Evolutionary conservation across 1,140 invertebrate genomes (phyloP).

Genomic region (Papilio xuthus): DNA sequence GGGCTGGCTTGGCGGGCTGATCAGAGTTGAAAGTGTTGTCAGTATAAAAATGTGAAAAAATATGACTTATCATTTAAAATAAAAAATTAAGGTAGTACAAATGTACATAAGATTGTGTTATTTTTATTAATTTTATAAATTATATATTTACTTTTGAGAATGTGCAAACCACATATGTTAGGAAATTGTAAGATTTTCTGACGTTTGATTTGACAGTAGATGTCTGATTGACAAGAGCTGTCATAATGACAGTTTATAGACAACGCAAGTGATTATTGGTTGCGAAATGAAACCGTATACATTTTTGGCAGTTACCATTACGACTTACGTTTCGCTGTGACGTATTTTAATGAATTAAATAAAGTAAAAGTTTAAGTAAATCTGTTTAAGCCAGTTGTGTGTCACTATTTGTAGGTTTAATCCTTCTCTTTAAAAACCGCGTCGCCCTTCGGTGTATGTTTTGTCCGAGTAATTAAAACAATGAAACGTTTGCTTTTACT

Average conservation of each 20-base stretch:
- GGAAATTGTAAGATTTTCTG: not conserved
- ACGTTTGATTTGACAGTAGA: not conserved
- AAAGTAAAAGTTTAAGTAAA: conserved; percentile 16
- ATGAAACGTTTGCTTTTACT: conserved; percentile 57
- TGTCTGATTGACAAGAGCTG: not conserved
- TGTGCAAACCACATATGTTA: not conserved
- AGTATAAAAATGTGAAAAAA: not conserved
- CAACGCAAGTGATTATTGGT: not conserved
- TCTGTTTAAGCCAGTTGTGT: not conserved
- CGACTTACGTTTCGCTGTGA: not conserved
- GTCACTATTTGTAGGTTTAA: not conserved
- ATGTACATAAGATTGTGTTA: not conserved
- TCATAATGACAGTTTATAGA: not conserved
- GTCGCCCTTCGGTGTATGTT: conserved; percentile 17
- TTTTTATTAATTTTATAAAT: not conserved
- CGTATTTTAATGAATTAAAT: conserved; percentile 2
- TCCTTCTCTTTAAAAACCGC: not conserved
- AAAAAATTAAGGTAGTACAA: not conserved
- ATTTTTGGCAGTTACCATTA: conserved; percentile 21
- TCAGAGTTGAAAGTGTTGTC: not conserved
- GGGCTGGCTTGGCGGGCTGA: not conserved
- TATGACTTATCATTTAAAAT: not conserved
- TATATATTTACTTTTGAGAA: not conserved
- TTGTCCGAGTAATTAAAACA: conserved; percentile 39
- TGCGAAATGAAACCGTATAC: not conserved